These are phyloP conservation scores for Antheraea pernyi DNA, from an alignment of 1,140 invertebrate species.

Conservation along the genomic window DNA sequence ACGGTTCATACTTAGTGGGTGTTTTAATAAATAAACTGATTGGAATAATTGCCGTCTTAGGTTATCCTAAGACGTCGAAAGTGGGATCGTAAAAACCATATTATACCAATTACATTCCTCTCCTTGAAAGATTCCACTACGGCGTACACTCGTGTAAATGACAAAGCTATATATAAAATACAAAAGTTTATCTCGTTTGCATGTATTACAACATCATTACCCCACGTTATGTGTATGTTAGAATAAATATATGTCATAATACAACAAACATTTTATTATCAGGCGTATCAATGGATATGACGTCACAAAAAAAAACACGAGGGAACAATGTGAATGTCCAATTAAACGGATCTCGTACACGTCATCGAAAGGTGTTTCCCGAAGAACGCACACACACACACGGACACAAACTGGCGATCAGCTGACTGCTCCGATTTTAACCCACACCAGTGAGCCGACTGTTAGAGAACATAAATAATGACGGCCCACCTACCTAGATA, in stretches of 20 bases:
- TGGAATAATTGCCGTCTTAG: too few species aligned
- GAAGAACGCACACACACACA: slow-evolving; percentile 74
- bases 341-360: slow-evolving; percentile 74
- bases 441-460: slow-evolving; percentile 66
- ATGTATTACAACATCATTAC: too few species aligned
- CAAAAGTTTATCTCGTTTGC: too few species aligned
- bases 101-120: too few species aligned
- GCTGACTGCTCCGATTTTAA: slow-evolving; percentile 78
- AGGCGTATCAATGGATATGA: slow-evolving; percentile 34
- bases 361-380: slow-evolving; percentile 79
- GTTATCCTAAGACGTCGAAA: too few species aligned
- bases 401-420: slow-evolving; percentile 44
- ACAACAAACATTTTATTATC: slow-evolving; percentile 26
- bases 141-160: too few species aligned
- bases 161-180: too few species aligned
- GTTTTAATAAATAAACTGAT: too few species aligned
- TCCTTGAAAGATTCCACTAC: too few species aligned
- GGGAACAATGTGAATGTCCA: slow-evolving; percentile 75
- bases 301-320: slow-evolving; percentile 49
- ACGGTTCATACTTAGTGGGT: too few species aligned
- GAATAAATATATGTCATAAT: slow-evolving; percentile 5
- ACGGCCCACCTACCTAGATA: slow-evolving; percentile 75
- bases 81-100: too few species aligned
- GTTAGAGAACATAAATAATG: slow-evolving; percentile 80
- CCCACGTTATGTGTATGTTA: background rate